Evolutionary conservation across 2,797 vertebrate species (phyloP), one percentile per base, ranked within the genome.

Genomic region (Sebastes minor): DNA sequence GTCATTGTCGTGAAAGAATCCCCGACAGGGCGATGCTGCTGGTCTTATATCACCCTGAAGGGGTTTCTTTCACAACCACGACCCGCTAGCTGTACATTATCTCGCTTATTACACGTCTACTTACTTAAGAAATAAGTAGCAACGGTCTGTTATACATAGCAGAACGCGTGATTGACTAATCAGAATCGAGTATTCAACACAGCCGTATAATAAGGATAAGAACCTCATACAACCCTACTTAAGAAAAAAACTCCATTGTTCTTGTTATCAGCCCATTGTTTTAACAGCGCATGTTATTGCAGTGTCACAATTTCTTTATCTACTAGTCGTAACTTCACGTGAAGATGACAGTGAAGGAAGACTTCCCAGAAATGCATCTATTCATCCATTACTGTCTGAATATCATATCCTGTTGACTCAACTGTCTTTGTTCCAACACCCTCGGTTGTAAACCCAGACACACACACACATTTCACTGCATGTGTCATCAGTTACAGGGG

Each of bases 361-460:
- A 84, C 94, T 96, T 97, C 95, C 97, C 96, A 94, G 90, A 92
- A 94, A 87, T 90, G 82, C 64, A 93, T 95, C 93, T 95, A 91
- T 95, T 96, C 94, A 95, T 96, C 96, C 96, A 95, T 94, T 92
- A 95, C 95, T 92, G 93, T 96, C 96, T 96, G 92, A 95, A 96
- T 95, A 90, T 97, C 96, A 97, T 96, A 97, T 98, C 97, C 97
- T 98, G 98, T 99, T 99, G 97, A 98, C 97, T 98, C 96, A 97
- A 96, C 97, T 96, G 94, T 97, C 95, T 96, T 96, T 95, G 95
- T 96, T 96, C 96, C 95, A 96, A 96, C 91, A 87, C 81, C 85
- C 86, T 86, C 74, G 22, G 71, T 79, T 84, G 78, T 92, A 90
- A 91, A 96, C 95, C 94, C 92, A 88, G 70, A 88, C 86, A 81